Base-by-base conservation (phyloP, 92 coral and sea anemone species). In the Micromussa lordhowensis region DNA sequence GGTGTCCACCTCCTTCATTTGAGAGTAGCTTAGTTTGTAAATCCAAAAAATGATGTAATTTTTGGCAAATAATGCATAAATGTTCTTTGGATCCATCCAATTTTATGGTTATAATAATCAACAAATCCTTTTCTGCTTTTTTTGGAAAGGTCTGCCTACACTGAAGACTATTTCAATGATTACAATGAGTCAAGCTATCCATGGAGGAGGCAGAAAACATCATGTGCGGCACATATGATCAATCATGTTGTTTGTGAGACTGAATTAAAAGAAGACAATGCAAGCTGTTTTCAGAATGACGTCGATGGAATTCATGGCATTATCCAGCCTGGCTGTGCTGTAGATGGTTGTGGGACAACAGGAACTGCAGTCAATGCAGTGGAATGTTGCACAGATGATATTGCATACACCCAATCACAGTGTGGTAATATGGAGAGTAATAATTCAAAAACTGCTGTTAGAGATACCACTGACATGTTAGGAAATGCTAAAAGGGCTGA, bases 131-230 rank as follows among this genome's bases (percentile, higher is more conserved):
- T 4, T 21, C 44, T 66, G 61, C 54, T 81, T 12, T 83, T 83
- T 73, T 51, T 68, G 40, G 3, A 30, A 36, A 95, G 98, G 91
- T 86, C 93, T 32, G 93, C 86, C n/a, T 95, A 95, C 80, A 81
- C 92, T 57, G 92, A 95, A 44, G 85, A 93, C 69, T 74, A 32
- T 53, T 87, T 93, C 18, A 88, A 77, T 4, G 94, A 89, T 59
- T 88, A 86, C 29, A 34, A 86, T 68, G 82, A 81, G 73, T 64
- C 69, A 59, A 77, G 84, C 63, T 70, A 89, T 77, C 89, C 93
- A 29, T 89, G 93, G 91, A 78, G 36, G 16, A 89, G 63, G 66
- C 88, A 87, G 72, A 86, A 72, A 21, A n/a, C 73, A 12, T 8
- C 83, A 86, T 19, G 44, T 16, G 30, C 55, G 54, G 64, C 19